Evolutionary conservation across 2,888 invertebrate genomes (phyloP).

Genomic region (Proisotoma minuta): DNA sequence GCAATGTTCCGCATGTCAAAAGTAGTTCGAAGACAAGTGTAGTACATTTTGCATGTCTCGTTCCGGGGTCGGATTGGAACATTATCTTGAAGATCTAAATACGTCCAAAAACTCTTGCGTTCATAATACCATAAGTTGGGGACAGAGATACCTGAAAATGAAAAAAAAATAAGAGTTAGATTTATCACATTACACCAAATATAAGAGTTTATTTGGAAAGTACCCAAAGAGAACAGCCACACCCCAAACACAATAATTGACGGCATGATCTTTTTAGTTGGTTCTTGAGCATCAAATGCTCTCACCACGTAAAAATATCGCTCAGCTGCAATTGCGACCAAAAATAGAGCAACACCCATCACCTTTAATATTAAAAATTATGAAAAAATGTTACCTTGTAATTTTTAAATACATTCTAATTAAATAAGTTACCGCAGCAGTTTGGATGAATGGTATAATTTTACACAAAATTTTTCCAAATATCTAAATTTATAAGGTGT

Average conservation of each 20-base stretch:
- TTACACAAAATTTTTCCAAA: slow-evolving; percentile 36
- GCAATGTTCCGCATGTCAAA: slow-evolving; percentile 25
- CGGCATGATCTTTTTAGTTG: not conserved
- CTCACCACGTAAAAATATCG: slow-evolving; percentile 34
- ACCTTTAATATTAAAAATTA: slow-evolving; percentile 12
- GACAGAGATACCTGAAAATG: slow-evolving; percentile 14
- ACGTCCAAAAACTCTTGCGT: slow-evolving; percentile 21
- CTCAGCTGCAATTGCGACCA: slow-evolving; percentile 37
- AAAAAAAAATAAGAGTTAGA: not conserved
- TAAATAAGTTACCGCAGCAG: not conserved
- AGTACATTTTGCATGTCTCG: slow-evolving; percentile 20
- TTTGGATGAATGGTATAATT: slow-evolving; percentile 31
- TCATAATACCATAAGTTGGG: slow-evolving; percentile 32
- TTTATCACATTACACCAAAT: too few relatives aligned
- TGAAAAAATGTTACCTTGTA: too few relatives aligned
- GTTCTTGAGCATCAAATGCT: slow-evolving; percentile 9
- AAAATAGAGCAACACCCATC: slow-evolving; percentile 31
- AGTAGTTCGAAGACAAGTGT: slow-evolving; percentile 24
- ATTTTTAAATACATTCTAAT: too few relatives aligned
- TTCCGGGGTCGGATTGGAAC: slow-evolving; percentile 4
- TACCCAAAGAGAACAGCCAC: slow-evolving; percentile 10
- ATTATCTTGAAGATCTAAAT: too few relatives aligned
- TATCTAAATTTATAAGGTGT: slow-evolving; percentile 15
- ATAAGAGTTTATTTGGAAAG: too few relatives aligned
- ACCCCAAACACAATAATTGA: not conserved